Evolutionary conservation across 2,113 vertebrate genomes (phyloP).

Genomic region (Melospiza georgiana): DNA sequence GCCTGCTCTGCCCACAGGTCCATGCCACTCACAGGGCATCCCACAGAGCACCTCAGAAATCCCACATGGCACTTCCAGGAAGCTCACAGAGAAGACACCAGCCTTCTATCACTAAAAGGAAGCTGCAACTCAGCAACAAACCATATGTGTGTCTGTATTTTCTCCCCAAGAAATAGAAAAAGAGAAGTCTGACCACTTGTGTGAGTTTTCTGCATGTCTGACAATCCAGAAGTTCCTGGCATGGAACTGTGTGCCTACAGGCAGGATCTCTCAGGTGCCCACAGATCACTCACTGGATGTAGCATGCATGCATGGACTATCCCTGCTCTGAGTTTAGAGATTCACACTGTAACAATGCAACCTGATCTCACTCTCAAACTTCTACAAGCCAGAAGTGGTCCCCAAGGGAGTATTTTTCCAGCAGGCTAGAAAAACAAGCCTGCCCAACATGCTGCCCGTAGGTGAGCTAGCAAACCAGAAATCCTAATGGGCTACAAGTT

Average conservation of each 20-base stretch:
- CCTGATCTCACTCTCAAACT: background rate
- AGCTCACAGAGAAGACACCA: background rate
- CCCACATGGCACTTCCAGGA: background rate
- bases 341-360: accelerated
- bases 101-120: background rate
- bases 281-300: background rate
- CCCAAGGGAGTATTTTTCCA: background rate
- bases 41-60: background rate
- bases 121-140: background rate
- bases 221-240: background rate
- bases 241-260: background rate
- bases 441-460: background rate
- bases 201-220: background rate
- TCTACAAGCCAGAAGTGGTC: background rate
- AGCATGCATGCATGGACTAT: accelerated
- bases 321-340: background rate
- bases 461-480: background rate
- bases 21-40: background rate
- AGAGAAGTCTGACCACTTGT: background rate
- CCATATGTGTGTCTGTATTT: background rate
- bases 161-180: background rate
- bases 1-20: background rate
- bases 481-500: background rate
- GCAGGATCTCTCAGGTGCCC: background rate
- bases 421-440: background rate